These are phyloP conservation scores for Chloroclysta siterata DNA, from an alignment of 2,888 invertebrate genomes.

Conservation along the genomic window DNA sequence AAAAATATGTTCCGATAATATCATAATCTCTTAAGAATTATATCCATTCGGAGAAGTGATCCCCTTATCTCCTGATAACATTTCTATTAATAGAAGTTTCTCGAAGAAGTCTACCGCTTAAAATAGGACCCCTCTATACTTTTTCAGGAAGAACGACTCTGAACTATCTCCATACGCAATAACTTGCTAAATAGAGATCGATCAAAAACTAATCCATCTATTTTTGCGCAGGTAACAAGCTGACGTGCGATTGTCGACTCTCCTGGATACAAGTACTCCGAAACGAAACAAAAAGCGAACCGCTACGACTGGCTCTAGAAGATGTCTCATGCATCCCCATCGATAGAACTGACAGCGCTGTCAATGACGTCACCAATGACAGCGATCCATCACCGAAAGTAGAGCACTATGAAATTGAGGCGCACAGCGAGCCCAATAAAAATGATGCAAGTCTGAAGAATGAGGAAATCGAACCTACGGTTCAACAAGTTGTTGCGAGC, in stretches of 20 bases:
- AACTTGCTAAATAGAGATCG: background rate
- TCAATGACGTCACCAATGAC: conserved; percentile 40
- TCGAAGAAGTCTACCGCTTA: too few species aligned
- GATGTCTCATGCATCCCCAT: conserved; percentile 86
- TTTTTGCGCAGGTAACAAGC: conserved; percentile 88
- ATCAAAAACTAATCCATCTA: conserved; percentile 6
- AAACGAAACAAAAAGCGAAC: conserved; percentile 90
- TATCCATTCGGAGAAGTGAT: background rate
- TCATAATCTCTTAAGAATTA: background rate
- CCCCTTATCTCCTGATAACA: background rate
- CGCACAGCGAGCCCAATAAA: conserved; percentile 57
- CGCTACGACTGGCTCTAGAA: conserved; percentile 88
- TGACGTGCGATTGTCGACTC: conserved; percentile 92
- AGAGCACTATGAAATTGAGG: conserved; percentile 56
- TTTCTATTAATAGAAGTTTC: background rate
- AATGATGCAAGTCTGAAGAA: conserved; percentile 41
- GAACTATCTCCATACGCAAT: too few species aligned
- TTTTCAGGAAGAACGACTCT: too few species aligned
- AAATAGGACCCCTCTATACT: too few species aligned
- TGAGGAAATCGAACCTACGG: conserved; percentile 63
- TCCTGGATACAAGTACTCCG: conserved; percentile 90
- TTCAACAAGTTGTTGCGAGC: conserved; percentile 54
- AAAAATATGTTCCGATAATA: background rate
- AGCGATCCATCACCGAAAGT: conserved; percentile 40
- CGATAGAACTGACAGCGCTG: conserved; percentile 42